A percentile compares a stretch with the other conserved stretches of the same genome.
These are phyloP conservation scores for Thecophora atra DNA, from an alignment of 2,888 invertebrate species.

Conservation along the genomic window DNA sequence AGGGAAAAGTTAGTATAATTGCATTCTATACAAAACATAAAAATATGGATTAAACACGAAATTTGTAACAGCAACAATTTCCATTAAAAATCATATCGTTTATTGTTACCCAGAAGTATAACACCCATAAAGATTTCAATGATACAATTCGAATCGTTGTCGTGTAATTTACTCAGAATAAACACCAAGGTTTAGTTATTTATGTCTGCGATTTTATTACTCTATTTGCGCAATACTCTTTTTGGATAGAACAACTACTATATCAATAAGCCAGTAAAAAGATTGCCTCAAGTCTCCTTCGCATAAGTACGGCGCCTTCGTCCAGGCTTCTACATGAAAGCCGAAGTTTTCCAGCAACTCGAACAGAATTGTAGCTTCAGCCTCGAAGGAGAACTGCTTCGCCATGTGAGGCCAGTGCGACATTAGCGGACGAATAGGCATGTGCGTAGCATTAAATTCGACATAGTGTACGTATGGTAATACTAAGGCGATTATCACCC, in stretches of 20 bases:
- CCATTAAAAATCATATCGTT: too few relatives aligned
- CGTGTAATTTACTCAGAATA: background rate
- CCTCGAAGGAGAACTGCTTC: constrained; percentile 75
- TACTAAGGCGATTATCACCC: constrained; percentile 87
- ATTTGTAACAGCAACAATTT: too few relatives aligned
- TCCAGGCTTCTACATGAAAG: constrained; percentile 84
- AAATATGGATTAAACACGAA: too few relatives aligned
- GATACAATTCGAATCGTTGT: too few relatives aligned
- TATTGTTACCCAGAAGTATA: too few relatives aligned
- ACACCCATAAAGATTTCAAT: too few relatives aligned
- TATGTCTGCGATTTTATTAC: background rate
- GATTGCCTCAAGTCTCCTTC: constrained; percentile 94
- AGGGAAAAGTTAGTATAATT: too few relatives aligned
- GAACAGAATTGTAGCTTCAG: constrained; percentile 81
- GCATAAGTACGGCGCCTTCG: constrained; percentile 93
- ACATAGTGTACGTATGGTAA: constrained; percentile 95
- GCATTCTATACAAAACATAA: too few relatives aligned
- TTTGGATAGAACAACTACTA: constrained; percentile 81
- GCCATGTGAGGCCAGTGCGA: constrained; percentile 73
- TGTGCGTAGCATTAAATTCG: constrained; percentile 81
- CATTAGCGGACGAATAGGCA: constrained; percentile 62
- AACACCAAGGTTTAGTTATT: constrained; percentile 8
- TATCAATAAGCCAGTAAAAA: constrained; percentile 92
- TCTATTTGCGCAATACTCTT: constrained; percentile 45
- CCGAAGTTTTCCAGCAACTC: constrained; percentile 70